Base-by-base conservation (phyloP, 2,797 vertebrate species). In the Todus mexicanus region DNA sequence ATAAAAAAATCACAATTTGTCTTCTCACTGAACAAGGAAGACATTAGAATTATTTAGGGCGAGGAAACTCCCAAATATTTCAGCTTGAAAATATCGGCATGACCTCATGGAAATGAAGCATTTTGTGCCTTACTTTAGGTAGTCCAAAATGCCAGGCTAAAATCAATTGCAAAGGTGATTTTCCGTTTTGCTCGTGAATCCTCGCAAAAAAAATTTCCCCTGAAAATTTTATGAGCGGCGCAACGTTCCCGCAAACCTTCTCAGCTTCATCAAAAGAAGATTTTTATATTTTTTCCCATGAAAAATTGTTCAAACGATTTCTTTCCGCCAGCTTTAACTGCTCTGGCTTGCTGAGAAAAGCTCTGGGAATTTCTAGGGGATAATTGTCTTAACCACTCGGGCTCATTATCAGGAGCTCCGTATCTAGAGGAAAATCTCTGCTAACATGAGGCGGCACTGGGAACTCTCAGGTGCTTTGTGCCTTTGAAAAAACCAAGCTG, bases 111-210 rank as follows among this genome's bases (percentile, higher is more conserved):
- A 59, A 75, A n/a, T 1, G 15, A 25, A 77, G 23, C 14, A 33
- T 15, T 33, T 77, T 12, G 21, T 1, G 3, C 7, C 0, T 25
- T 18, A 20, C 26, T 38, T 53, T 23, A 4, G 27, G 10, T 0
- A 7, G 12, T 4, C 13, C 8, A 23, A 63, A 75, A 57, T 1
- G 4, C 43, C 20, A 37, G 11, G 53, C 23, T 16, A 23, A 31
- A 33, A 57, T 19, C 11, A 54, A 13, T 2, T 4, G 8, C 51
- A n/a, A 50, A 59, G 16, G 33, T 29, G 6, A 23, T 64, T 38
- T 61, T 9, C n/a, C 40, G 9, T 42, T 73, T 74, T 4, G 7
- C n/a, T 74, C 10, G 35, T 15, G 53, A 72, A 43, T 25, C n/a
- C 16, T n/a, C 40, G 22, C 42, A 21, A 25, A 64, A 72, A n/a